phyloP scores from a whole-genome alignment of 2,888 invertebrate species.

The Venusia cambrica region DNA sequence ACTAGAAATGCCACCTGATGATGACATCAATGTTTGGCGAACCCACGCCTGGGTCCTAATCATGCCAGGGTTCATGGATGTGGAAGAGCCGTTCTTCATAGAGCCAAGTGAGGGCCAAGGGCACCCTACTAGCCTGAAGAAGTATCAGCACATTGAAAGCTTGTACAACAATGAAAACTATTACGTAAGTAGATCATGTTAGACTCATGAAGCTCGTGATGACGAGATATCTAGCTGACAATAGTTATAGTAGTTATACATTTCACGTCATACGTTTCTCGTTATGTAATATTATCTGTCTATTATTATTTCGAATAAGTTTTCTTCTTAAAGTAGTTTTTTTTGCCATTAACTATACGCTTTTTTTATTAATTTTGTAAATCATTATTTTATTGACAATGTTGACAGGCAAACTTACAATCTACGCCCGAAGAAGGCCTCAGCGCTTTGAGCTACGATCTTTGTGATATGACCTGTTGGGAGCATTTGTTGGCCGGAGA shows the following conservation, averaged over 20 bases:
- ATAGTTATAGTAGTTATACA: too few species aligned
- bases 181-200: slow-evolving; percentile 83
- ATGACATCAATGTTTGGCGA: slow-evolving; percentile 84
- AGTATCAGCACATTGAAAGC: slow-evolving; percentile 90
- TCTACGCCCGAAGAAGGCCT: slow-evolving; percentile 70
- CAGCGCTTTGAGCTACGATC: slow-evolving; percentile 81
- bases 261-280: too few species aligned
- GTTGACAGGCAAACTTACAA: slow-evolving; percentile 64
- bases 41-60: slow-evolving; percentile 93
- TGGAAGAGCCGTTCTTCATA: slow-evolving; percentile 87
- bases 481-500: slow-evolving; percentile 88
- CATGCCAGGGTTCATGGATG: slow-evolving; percentile 78
- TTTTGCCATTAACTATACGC: too few species aligned
- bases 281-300: too few species aligned
- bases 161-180: slow-evolving; percentile 94
- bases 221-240: too few species aligned
- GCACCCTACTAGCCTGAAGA: slow-evolving; percentile 76
- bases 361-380: too few species aligned
- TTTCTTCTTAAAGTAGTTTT: too few species aligned
- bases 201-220: too few species aligned
- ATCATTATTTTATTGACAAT: too few species aligned
- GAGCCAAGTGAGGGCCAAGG: slow-evolving; percentile 90
- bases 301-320: too few species aligned
- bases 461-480: slow-evolving; percentile 83
- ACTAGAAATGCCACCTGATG: slow-evolving; percentile 83